phyloP scores from a whole-genome alignment of 2,113 vertebrate genomes.

The Piprites chloris region DNA sequence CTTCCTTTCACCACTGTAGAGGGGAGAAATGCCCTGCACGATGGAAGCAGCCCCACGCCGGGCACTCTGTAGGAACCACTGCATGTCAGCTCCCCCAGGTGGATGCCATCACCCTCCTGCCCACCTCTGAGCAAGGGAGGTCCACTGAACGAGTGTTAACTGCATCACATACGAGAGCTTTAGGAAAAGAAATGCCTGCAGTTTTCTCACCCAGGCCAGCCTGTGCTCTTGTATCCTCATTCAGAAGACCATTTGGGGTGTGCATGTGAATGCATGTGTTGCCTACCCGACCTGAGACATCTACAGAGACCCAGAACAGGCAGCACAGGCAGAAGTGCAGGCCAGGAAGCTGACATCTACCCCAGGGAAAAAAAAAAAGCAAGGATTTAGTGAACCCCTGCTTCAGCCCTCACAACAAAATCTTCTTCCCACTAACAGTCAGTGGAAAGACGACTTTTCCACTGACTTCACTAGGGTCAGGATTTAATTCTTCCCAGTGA shows the following conservation, averaged over 20 bases:
- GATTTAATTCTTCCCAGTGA: neutral
- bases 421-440: neutral
- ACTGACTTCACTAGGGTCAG: neutral
- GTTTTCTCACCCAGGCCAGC: neutral
- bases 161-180: rapidly evolving
- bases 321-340: neutral
- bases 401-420: neutral
- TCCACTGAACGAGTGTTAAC: neutral
- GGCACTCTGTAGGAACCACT: neutral
- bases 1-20: neutral
- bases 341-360: neutral
- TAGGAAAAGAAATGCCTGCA: neutral
- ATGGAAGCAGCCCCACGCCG: neutral
- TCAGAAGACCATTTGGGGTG: neutral
- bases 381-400: neutral
- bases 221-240: neutral
- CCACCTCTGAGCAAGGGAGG: neutral
- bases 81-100: neutral
- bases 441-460: neutral
- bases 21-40: neutral
- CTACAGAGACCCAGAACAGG: neutral
- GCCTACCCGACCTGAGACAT: neutral
- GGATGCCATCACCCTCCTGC: neutral
- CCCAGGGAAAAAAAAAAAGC: neutral
- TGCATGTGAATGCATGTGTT: neutral